Base-by-base conservation (phyloP, 37 sponge, comb jelly and placozoan species). In the Corticium candelabrum region DNA sequence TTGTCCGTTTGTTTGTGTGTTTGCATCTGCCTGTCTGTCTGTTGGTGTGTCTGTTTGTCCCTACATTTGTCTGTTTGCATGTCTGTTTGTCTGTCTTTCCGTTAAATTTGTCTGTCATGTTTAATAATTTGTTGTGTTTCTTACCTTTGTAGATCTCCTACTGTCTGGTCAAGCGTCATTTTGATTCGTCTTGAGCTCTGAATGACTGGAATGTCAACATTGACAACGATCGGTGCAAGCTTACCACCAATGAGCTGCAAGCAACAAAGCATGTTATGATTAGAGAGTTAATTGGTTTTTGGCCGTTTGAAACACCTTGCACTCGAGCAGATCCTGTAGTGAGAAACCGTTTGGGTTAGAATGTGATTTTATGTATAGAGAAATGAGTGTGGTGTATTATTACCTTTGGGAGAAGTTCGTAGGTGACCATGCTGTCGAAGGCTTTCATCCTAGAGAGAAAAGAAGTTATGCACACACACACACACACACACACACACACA, bases 101-200 rank as follows among this genome's bases (percentile, higher is more conserved):
- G n/a, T n/a, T n/a, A n/a, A 43, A 43, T 43, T 5, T 11, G 56
- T 21, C 11, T 29, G 27, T n/a, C 4, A 5, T 27, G 15, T 70
- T 11, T 31, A 31, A 33, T 33, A 5, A 4, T n/a, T n/a, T 11
- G 4, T 70, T 4, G 41, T 11, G 40, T 31, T 21, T 11, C 68
- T 73, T 3, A 93, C 93, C 89, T 93, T 74, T 89, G 85, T 1
- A 93, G 80, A 39, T 93, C 94, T 40, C 94, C 94, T 0, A 93
- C 88, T 40, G 94, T 93, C 40, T 93, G 90, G 35, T 93, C 94
- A 32, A 93, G 84, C 39, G 84, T 78, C 34, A 87, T 90, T 69
- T 87, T 85, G 34, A 93, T 86, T 68, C 85, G 87, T 40, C 90
- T 78, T 32, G 43, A 77, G 82, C 90, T 87, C 34, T 93, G 83